phyloP scores from a whole-genome alignment of 2,888 invertebrate species.

The Fabriciana adippe region DNA sequence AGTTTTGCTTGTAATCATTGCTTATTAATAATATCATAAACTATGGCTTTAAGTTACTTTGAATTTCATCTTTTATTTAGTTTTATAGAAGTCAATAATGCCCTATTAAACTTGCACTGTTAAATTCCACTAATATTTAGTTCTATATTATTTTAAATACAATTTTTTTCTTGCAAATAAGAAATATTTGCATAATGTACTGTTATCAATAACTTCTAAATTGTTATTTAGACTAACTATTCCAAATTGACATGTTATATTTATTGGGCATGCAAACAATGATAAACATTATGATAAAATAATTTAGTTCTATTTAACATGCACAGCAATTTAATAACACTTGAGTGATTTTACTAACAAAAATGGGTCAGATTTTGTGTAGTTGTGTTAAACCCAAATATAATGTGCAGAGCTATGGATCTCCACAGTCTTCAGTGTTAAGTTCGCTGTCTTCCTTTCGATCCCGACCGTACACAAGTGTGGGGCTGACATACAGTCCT shows the following conservation, averaged over 20 bases:
- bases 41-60: no score
- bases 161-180: background rate
- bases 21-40: no score
- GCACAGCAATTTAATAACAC: slow-evolving; percentile 1
- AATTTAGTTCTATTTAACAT: slow-evolving; percentile 5
- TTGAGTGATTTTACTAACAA: slow-evolving; percentile 7
- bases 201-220: slow-evolving; percentile 8
- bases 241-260: background rate
- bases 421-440: slow-evolving; percentile 66
- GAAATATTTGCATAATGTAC: slow-evolving; percentile 16
- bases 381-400: slow-evolving; percentile 53
- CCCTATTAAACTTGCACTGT: no score
- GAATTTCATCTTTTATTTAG: no score
- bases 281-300: background rate
- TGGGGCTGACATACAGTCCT: slow-evolving; percentile 68
- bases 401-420: slow-evolving; percentile 67
- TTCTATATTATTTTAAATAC: no score
- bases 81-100: no score
- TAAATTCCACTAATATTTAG: no score
- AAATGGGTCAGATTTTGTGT: slow-evolving; percentile 57
- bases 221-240: background rate
- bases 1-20: no score
- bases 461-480: slow-evolving; percentile 54
- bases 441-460: slow-evolving; percentile 67
- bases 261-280: background rate